These are phyloP conservation scores for Drosophila birchii DNA, from an alignment of 2,888 invertebrate species.

Conservation along the genomic window DNA sequence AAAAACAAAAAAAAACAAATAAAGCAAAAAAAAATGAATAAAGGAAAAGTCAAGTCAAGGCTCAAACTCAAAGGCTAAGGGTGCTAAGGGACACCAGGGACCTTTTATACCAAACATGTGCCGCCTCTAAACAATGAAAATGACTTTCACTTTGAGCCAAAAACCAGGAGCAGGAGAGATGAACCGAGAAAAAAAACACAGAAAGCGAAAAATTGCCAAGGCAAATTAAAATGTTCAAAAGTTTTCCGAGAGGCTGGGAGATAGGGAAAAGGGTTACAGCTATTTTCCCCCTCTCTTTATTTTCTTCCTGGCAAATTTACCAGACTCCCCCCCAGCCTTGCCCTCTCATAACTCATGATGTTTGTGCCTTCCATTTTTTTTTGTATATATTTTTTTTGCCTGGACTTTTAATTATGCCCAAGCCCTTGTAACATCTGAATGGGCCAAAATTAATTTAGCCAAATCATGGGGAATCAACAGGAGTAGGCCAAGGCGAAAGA, in stretches of 20 bases:
- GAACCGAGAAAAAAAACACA: not conserved
- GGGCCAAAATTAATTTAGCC: constrained; percentile 64
- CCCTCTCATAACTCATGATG: constrained; percentile 37
- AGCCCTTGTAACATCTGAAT: constrained; percentile 23
- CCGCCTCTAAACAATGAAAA: constrained; percentile 63
- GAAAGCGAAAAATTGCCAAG: constrained; percentile 9
- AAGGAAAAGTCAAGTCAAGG: constrained; percentile 13
- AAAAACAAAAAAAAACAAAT: not conserved
- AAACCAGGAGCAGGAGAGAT: constrained; percentile 29
- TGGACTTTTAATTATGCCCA: constrained; percentile 52
- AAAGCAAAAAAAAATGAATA: not conserved
- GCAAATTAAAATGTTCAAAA: constrained; percentile 31
- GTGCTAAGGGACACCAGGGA: constrained; percentile 6
- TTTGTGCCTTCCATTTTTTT: constrained; percentile 22
- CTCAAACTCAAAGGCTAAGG: constrained; percentile 16
- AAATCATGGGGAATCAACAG: constrained; percentile 56
- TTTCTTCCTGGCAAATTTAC: constrained; percentile 20
- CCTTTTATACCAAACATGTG: constrained; percentile 60
- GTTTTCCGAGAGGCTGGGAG: constrained; percentile 10
- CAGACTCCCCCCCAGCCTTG: constrained; percentile 12
- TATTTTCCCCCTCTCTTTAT: constrained; percentile 5
- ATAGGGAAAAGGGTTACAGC: constrained; percentile 9
- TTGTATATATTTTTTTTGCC: not conserved
- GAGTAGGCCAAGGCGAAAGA: constrained; percentile 22
- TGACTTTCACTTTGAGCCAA: constrained; percentile 69